A percentile compares a stretch with the other conserved stretches of the same genome.
Conservation (phyloP, 2,797 vertebrate genomes). For the Melanotaenia boesemani region DNA sequence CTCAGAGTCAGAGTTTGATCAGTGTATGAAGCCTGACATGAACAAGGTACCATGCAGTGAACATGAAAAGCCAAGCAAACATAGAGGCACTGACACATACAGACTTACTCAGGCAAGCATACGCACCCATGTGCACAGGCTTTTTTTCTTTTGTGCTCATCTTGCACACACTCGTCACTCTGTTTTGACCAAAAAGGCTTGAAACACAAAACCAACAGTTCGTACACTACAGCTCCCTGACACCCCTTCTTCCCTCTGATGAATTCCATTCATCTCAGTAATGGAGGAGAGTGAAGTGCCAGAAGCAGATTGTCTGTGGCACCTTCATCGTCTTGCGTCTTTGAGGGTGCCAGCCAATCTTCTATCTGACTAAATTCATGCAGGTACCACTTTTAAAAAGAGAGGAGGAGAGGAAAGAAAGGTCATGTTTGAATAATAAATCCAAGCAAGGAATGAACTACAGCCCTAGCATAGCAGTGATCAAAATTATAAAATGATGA, state of each 20-base stretch:
- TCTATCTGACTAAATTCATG: constrained; percentile 52
- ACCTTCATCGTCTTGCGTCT: constrained; percentile 37
- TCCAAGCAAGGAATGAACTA: constrained; percentile 35
- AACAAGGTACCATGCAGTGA: constrained; percentile 52
- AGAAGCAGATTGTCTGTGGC: constrained; percentile 51
- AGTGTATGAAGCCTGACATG: constrained; percentile 54
- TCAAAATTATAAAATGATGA: constrained; percentile 9
- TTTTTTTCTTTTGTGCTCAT: constrained; percentile 23
- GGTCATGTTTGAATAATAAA: constrained; percentile 72
- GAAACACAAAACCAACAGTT: constrained; percentile 37
- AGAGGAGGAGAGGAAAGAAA: constrained; percentile 41
- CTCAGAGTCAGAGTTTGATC: constrained; percentile 59
- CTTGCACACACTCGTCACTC: constrained; percentile 19
- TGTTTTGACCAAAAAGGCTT: constrained; percentile 23
- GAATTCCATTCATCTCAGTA: constrained; percentile 60
- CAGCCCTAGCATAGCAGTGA: background rate
- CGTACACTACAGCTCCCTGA: background rate
- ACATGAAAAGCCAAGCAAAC: constrained; percentile 67
- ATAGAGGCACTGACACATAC: constrained; percentile 24
- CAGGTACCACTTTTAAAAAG: constrained; percentile 51
- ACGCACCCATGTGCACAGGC: background rate
- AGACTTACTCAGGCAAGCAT: background rate
- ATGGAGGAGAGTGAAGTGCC: constrained; percentile 40
- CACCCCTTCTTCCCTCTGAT: constrained; percentile 39
- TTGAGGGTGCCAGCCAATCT: constrained; percentile 49